A percentile compares a stretch with the other conserved stretches of the same genome.
Evolutionary conservation across 2,888 invertebrate species (phyloP).

Genomic region (Halocaridina rubra): DNA sequence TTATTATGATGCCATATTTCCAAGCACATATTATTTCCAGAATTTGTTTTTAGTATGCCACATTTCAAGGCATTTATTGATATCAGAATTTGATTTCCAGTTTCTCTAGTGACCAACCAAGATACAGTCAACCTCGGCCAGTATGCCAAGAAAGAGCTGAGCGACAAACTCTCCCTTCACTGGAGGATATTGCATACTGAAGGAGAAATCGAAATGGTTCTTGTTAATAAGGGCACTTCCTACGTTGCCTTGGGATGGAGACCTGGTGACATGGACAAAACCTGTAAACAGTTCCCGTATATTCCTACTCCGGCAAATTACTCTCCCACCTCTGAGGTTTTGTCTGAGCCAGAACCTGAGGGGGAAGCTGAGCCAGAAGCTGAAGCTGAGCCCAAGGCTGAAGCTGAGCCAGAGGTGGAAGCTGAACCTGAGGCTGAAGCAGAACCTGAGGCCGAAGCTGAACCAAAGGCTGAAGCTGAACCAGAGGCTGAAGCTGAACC

Average conservation of each 20-base stretch:
- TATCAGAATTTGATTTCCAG: too few species aligned
- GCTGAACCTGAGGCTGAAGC: conserved; percentile 64
- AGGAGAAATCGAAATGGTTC: conserved; percentile 87
- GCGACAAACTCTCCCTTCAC: conserved; percentile 81
- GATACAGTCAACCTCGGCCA: conserved; percentile 78
- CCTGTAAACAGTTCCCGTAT: conserved; percentile 84
- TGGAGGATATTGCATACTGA: conserved; percentile 86
- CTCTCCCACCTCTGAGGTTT: conserved; percentile 68
- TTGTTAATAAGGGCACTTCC: conserved; percentile 88
- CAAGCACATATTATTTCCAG: too few species aligned
- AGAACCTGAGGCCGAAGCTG: conserved; percentile 67
- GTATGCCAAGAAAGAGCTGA: conserved; percentile 79
- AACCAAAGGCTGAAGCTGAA: conserved; percentile 67
- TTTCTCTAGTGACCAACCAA: conserved; percentile 78
- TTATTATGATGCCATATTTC: not conserved
- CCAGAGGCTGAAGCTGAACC: conserved; percentile 68
- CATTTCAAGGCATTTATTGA: too few species aligned
- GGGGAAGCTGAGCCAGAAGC: conserved; percentile 67
- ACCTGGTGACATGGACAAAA: conserved; percentile 75
- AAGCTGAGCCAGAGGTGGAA: conserved; percentile 66
- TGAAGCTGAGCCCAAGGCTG: conserved; percentile 66
- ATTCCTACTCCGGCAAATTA: conserved; percentile 69
- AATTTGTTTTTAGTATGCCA: too few species aligned
- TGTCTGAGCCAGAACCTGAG: conserved; percentile 69
- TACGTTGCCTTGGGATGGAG: conserved; percentile 95